Evolutionary conservation across 2,797 vertebrate species (phyloP), one percentile per base, ranked within the genome.

Genomic region (Chromis chromis): DNA sequence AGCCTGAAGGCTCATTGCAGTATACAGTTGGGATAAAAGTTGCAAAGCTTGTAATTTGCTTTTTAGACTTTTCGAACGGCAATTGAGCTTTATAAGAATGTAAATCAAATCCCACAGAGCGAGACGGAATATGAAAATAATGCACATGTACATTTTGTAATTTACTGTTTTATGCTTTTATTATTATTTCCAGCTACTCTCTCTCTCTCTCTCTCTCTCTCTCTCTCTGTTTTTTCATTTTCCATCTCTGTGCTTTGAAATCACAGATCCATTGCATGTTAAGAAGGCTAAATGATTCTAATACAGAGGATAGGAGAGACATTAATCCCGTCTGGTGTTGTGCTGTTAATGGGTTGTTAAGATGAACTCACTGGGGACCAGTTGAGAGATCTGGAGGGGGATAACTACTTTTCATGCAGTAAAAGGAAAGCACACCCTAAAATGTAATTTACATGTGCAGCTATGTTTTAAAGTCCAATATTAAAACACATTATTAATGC

Each of bases 261-360:
- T n/a, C 21, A 39, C 55, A 19, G 56, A 48, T 69, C 17, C 48
- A 22, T 56, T 40, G 11, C 3, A 46, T 74, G 85, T 69, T 24
- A 79, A 67, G 68, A 63, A 75, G 66, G 31, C 16, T 14, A 56
- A 64, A 48, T 53, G 14, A 70, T 83, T 70, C 39, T 14, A 40
- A 13, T 42, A 22, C 59, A 70, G 56, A 39, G 48, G 33, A n/a
- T 50, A 56, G 61, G 8, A 25, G 52, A 16, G 6, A 36, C 53
- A 65, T 55, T 48, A 63, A 69, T 58, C 49, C 60, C 56, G 14
- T 2, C 8, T 61, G 50, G 11, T 58, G 28, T 60, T 66, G 19
- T 42, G 48, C 39, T 33, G 49, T 76, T 19, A 48, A 55, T 50
- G 48, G 16, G 36, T 53, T 36, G 40, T 53, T 74, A 53, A 27